Evolutionary conservation across 2,888 invertebrate genomes (phyloP), one percentile per base, ranked within the genome.

Genomic region (Drosophila koepferae): DNA sequence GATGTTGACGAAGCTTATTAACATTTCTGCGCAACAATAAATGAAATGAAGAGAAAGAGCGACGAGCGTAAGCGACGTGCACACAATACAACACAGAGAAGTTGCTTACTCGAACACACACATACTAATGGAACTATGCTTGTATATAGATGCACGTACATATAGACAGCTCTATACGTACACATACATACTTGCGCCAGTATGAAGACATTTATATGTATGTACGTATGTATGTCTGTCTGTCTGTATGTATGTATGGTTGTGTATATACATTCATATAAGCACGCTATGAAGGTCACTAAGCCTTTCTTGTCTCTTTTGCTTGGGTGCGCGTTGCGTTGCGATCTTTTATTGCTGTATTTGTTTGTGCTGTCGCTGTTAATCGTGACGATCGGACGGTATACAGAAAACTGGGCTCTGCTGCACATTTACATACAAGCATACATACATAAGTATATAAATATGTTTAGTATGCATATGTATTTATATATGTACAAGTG

Each of bases 251-350:
- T 36, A 12, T 51, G 51, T 34, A 16, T 36, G 31, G 23, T 12
- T 63, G 23, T 41, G 18, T 36, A 23, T 63, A 67, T 68, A 58
- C 58, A 69, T 60, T 49, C 64, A 74, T 77, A 81, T 82, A 87
- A 84, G 85, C 82, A 74, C 73, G 81, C 82, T 79, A 86, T 86
- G 85, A 86, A 86, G 85, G 85, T 86, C 85, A 86, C 85, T 86
- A 87, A 86, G 85, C 86, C 85, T 86, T 86, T 86, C 85, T 87
- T 86, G 85, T 86, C 82, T 86, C 81, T 82, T 82, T 82, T 82
- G 75, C 74, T 72, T 81, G 77, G 74, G 70, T 70, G 73, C 73
- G 75, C 65, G 75, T 51, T 70, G 74, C 62, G 74, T 65, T 76
- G 76, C 76, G 73, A 73, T 77, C 69, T 69, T 75, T 80, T 77